phyloP scores from a whole-genome alignment of 2,113 vertebrate species.

The Elephantulus edwardii region DNA sequence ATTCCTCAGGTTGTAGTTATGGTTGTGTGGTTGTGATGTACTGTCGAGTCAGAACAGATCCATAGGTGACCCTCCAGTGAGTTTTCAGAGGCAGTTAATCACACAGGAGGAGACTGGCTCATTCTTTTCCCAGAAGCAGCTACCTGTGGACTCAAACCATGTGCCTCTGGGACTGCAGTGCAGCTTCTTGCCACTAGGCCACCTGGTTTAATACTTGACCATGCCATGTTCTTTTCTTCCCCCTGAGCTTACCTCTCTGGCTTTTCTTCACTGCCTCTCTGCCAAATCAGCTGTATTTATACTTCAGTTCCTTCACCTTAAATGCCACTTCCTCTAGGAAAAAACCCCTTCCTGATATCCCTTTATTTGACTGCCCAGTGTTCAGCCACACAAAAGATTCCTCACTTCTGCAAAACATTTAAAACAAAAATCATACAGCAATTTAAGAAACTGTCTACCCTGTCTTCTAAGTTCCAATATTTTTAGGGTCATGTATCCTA shows the following conservation, averaged over 20 bases:
- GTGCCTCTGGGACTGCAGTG: too few species aligned
- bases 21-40: too few species aligned
- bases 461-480: not conserved
- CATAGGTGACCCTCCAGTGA: too few species aligned
- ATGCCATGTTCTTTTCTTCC: not conserved
- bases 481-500: not conserved
- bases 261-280: not conserved
- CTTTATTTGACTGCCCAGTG: not conserved
- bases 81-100: too few species aligned
- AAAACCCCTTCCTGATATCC: not conserved
- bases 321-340: slow-evolving; percentile 10
- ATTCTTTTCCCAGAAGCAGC: too few species aligned
- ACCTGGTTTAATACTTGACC: not conserved
- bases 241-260: not conserved
- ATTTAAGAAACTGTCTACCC: too few species aligned
- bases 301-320: not conserved
- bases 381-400: not conserved
- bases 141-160: too few species aligned
- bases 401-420: not conserved
- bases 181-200: too few species aligned
- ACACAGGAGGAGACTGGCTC: too few species aligned
- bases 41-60: too few species aligned
- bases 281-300: not conserved
- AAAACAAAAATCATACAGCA: too few species aligned
- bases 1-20: too few species aligned